Base-by-base conservation (phyloP, 2,797 vertebrate species). In the Lates japonicus region DNA sequence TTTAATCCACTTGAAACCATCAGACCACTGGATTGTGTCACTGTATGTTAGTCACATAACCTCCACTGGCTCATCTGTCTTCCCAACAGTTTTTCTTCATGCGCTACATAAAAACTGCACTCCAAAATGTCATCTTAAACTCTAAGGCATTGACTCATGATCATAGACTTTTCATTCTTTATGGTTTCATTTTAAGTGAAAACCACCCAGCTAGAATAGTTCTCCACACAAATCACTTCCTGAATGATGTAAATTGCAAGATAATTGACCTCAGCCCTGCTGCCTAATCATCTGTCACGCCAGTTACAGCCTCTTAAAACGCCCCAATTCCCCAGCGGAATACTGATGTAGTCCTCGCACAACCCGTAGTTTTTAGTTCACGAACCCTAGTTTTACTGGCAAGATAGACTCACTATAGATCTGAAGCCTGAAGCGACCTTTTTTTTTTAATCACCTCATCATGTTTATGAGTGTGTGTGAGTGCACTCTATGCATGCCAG, bases 241-340 rank as follows among this genome's bases (percentile, higher is more conserved):
- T 68, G 78, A 85, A 77, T 65, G 68, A 73, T 87, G 70, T 81
- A 78, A 82, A 81, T 74, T 63, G 37, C 19, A 57, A 80, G 35
- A 86, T 83, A 88, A 85, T 86, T 88, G 77, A 84, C 88, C 82
- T 78, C 44, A 70, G 63, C 49, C 62, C 71, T 61, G 55, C 73
- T 83, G 65, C 62, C 60, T 84, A 85, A 86, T 89, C 80, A 72
- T 85, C 84, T 80, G 46, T 74, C 63, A 69, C 25, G 7, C 51
- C 65, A 76, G 33, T 79, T 82, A 70, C 67, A 70, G 72, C 60
- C 73, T 85, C 71, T 79, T 72, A 82, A 80, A 82, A 76, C 0
- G 7, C 48, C 74, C 5, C 49, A 65, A 48, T 72, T 73, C 48
- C 35, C 37, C 22, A n/a, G 4, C 54, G 22, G 74, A 87, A 84